Evolutionary conservation across 2,888 invertebrate genomes (phyloP).

Genomic region (Melanchra persicariae): DNA sequence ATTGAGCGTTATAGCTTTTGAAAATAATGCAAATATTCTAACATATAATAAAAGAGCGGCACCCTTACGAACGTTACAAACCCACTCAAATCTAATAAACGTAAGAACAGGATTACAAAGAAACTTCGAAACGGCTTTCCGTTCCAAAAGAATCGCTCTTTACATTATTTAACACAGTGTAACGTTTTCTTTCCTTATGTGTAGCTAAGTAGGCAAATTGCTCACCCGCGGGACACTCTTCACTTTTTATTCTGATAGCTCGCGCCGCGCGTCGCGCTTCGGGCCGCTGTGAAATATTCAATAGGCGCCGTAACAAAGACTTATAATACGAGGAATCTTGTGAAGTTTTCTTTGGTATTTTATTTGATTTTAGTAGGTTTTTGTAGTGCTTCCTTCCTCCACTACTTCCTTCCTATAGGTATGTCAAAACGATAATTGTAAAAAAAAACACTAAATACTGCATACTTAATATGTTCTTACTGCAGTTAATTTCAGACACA

Average conservation of each 20-base stretch:
- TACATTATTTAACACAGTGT: conserved; percentile 56
- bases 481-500: too few relatives aligned
- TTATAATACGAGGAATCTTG: conserved; percentile 32
- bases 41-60: too few relatives aligned
- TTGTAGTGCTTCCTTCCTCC: too few relatives aligned
- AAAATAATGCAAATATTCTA: too few relatives aligned
- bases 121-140: conserved; percentile 19
- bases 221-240: conserved; percentile 50
- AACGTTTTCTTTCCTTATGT: conserved; percentile 50
- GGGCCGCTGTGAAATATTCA: conserved; percentile 52
- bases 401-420: too few relatives aligned
- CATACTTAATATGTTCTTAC: too few relatives aligned
- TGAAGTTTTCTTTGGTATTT: not conserved
- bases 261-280: conserved; percentile 20
- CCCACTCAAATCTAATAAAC: not conserved
- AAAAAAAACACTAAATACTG: too few relatives aligned
- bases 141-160: conserved; percentile 35
- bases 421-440: too few relatives aligned
- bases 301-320: conserved; percentile 46
- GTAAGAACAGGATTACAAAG: conserved; percentile 20
- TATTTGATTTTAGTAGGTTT: conserved; percentile 31
- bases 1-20: too few relatives aligned
- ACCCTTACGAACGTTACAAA: not conserved
- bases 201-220: conserved; percentile 63
- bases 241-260: conserved; percentile 55